These are phyloP conservation scores for Cephus pygmeus DNA, from an alignment of 2,888 invertebrate species.

Conservation along the genomic window DNA sequence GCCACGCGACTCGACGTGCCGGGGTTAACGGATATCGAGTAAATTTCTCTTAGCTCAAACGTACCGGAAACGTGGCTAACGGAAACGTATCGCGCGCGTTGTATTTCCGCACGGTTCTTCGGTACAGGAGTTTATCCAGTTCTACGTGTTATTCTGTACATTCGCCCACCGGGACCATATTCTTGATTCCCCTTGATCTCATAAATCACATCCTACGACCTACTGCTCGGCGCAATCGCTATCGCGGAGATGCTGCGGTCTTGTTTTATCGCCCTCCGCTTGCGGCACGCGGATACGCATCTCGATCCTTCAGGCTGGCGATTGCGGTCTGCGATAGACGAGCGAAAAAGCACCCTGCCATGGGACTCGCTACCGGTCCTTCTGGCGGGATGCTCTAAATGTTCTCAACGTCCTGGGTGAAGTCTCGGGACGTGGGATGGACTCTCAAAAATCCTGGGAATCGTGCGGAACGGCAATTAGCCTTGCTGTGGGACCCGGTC, in stretches of 20 bases:
- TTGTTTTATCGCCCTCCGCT: neutral
- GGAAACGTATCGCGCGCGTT: neutral
- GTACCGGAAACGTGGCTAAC: neutral
- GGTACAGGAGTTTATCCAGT: neutral
- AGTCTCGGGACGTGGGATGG: neutral
- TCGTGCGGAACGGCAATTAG: neutral
- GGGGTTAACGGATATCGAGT: neutral
- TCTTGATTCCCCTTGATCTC: neutral
- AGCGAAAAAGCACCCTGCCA: neutral
- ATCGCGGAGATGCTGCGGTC: neutral
- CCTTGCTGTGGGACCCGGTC: neutral
- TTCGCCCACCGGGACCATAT: neutral
- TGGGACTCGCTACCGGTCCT: neutral
- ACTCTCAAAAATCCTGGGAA: neutral
- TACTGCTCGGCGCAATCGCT: neutral
- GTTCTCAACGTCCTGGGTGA: neutral
- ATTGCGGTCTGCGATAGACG: neutral
- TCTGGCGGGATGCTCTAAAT: neutral
- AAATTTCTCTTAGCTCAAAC: neutral
- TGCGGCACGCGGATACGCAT: neutral
- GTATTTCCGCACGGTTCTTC: neutral
- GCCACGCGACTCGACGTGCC: neutral
- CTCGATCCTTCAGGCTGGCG: neutral
- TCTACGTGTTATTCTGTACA: neutral
- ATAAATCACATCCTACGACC: slow-evolving; percentile 12